Evolutionary conservation across 2,797 vertebrate genomes (phyloP).

Genomic region (Hemibagrus guttatus): DNA sequence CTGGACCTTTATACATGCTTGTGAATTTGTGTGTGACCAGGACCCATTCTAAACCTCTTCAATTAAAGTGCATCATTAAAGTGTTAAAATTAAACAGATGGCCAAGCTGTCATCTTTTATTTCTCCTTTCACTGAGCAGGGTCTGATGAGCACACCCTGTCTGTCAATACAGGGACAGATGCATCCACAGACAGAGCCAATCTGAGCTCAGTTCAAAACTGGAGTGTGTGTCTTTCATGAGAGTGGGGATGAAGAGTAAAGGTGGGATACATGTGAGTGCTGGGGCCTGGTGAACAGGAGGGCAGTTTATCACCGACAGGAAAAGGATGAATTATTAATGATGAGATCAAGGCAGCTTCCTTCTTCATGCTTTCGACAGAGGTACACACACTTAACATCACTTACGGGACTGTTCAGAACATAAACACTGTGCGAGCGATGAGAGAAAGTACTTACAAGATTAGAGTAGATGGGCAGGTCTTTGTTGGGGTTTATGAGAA

Average conservation of each 20-base stretch:
- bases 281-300: constrained; percentile 58
- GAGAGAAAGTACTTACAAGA: constrained; percentile 76
- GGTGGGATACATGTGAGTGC: not conserved
- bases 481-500: constrained; percentile 95
- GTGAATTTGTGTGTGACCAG: constrained; percentile 39
- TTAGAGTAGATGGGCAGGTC: constrained; percentile 93
- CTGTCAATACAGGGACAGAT: constrained; percentile 38
- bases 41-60: constrained; percentile 26
- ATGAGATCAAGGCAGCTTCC: constrained; percentile 65
- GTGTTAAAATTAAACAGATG: constrained; percentile 49
- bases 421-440: not conserved
- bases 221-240: not conserved
- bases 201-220: not conserved
- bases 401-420: not conserved
- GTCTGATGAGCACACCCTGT: constrained; percentile 8
- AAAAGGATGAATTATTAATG: constrained; percentile 77
- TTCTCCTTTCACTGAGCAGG: constrained; percentile 31
- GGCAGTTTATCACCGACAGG: constrained; percentile 68
- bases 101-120: constrained; percentile 52
- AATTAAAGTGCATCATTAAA: constrained; percentile 39
- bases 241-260: not conserved
- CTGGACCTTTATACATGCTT: constrained; percentile 38
- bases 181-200: not conserved
- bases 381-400: constrained; percentile 22
- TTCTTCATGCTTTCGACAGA: constrained; percentile 54